These are phyloP conservation scores for Drosophila chauvacae DNA, from an alignment of 1,140 invertebrate genomes.

Conservation along the genomic window DNA sequence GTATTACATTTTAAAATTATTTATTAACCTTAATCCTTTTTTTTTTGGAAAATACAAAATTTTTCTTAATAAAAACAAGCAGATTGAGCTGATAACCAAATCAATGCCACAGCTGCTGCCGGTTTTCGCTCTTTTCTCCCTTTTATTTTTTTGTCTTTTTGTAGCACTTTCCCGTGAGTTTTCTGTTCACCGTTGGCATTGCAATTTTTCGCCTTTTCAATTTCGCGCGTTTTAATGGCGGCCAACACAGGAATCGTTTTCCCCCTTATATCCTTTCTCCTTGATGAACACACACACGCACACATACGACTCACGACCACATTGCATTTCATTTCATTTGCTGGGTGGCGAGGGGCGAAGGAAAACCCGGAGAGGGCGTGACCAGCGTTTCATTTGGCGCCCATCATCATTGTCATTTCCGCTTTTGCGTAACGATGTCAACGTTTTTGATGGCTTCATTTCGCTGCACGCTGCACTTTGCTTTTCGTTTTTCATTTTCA, in stretches of 20 bases:
- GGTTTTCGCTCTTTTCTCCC: background rate
- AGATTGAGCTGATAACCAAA: slow-evolving; percentile 29
- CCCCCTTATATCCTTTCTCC: slow-evolving; percentile 14
- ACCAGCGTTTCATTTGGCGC: slow-evolving; percentile 42
- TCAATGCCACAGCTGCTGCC: slow-evolving; percentile 26
- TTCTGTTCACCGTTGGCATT: slow-evolving; percentile 47
- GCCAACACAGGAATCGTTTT: slow-evolving; percentile 24
- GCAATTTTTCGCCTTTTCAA: slow-evolving; percentile 80
- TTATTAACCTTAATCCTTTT: background rate
- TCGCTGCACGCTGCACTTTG: slow-evolving; percentile 48
- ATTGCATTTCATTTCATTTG: slow-evolving; percentile 66
- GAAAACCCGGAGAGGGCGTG: slow-evolving; percentile 1
- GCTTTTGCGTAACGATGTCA: slow-evolving; percentile 79
- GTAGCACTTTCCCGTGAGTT: slow-evolving; percentile 31
- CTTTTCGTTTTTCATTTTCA: slow-evolving; percentile 45
- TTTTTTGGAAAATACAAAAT: background rate
- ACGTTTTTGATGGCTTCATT: slow-evolving; percentile 81
- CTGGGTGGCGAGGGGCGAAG: background rate
- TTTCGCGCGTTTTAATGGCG: slow-evolving; percentile 75
- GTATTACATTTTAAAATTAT: background rate
- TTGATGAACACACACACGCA: slow-evolving; percentile 1
- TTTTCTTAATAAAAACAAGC: background rate
- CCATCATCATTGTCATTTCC: slow-evolving; percentile 80
- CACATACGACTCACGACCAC: slow-evolving; percentile 59
- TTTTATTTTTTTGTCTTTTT: slow-evolving; percentile 1